Percentiles rank a stretch among this genome's conserved stretches.
These are phyloP conservation scores for Tenthredo notha DNA, from an alignment of 2,888 invertebrate genomes.

Conservation along the genomic window DNA sequence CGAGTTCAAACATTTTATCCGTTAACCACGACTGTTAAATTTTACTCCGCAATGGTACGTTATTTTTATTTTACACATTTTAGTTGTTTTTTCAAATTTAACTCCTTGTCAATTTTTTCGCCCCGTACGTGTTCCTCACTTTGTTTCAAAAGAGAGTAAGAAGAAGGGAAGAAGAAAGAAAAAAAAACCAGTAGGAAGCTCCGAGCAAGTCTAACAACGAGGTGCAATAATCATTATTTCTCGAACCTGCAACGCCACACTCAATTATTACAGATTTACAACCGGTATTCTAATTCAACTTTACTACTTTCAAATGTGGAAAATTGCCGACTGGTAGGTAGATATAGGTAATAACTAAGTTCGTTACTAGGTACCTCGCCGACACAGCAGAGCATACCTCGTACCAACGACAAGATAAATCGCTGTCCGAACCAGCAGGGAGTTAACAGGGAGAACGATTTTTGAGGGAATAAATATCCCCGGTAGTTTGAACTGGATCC, in stretches of 20 bases:
- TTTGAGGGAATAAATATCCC: constrained; percentile 8
- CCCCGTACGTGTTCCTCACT: background rate
- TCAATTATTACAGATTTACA: constrained; percentile 77
- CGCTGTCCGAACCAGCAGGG: background rate
- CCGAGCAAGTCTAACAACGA: background rate
- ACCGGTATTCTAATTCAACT: constrained; percentile 59
- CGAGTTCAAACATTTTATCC: constrained; percentile 12
- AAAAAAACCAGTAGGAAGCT: background rate
- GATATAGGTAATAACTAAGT: constrained; percentile 5
- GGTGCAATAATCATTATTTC: constrained; percentile 1
- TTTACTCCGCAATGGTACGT: background rate
- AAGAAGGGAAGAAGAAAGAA: background rate
- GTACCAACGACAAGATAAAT: constrained; percentile 43
- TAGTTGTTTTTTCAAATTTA: background rate
- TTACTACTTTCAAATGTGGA: constrained; percentile 29
- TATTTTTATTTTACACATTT: background rate
- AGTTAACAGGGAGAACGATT: constrained; percentile 4
- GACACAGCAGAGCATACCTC: background rate
- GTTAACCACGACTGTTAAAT: constrained; percentile 6
- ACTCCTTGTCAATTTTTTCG: too few species aligned
- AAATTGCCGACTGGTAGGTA: background rate
- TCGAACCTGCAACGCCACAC: constrained; percentile 60
- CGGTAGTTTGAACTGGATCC: background rate
- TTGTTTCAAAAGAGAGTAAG: background rate
- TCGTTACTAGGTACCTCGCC: constrained; percentile 29